Evolutionary conservation across 2,888 invertebrate species (phyloP), one percentile per base, ranked within the genome.

Genomic region (Acronicta aceris): DNA sequence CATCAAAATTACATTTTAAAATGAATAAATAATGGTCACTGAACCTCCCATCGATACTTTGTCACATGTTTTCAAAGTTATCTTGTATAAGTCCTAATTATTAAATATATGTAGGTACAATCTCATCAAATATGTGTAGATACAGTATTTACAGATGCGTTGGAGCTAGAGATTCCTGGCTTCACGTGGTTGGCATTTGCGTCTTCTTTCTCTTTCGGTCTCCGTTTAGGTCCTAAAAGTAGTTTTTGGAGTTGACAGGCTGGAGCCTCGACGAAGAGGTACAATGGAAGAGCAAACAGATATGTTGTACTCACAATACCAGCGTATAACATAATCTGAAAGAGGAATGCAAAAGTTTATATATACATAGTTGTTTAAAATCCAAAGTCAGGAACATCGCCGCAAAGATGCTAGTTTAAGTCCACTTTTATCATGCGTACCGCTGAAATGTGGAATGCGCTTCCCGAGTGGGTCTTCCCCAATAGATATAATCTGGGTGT

Each of bases 221-320:
- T 85, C 71, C 87, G 87, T 57, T 89, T 92, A 0, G 90, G 90
- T 0, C 89, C 88, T 0, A 94, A 76, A 2, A 93, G 82, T 2
- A 93, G 75, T 68, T 94, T 94, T 69, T 94, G 94, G 0, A 94
- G 83, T 15, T 91, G 89, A 51, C 92, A 93, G 0, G 88, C 83
- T 5, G 94, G 94, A 0, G 94, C 94, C 75, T 94, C 94, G 0
- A 92, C 94, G 73, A 94, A 90, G 12, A 94, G 85, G 50, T 93
- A 83, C 0, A 94, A 87, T 12, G 93, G 92, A 0, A 93, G 77
- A 0, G 94, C 87, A 30, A 83, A 82, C 5, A 94, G 71, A 63
- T 89, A 94, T 0, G 93, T 93, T 0, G 88, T 86, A 48, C 78
- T 84, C 0, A 94, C 94, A 40, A 93, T 94, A 1, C 94, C 94